Evolutionary conservation across 2,113 vertebrate genomes (phyloP).

Genomic region (Aythya baeri): DNA sequence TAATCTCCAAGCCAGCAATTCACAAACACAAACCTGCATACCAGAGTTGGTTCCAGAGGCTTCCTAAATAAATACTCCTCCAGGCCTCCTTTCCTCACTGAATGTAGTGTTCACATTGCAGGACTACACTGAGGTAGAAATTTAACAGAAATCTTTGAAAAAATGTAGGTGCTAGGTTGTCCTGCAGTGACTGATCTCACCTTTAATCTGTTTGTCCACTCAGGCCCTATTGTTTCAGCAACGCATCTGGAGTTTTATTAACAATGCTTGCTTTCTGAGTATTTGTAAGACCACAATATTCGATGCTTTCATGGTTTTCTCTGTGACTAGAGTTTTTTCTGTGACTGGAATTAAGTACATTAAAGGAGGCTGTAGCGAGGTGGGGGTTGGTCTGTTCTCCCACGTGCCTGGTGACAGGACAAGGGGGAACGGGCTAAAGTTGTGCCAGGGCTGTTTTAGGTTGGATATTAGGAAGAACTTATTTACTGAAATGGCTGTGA

Average conservation of each 20-base stretch:
- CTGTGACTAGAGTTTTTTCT: too few species aligned
- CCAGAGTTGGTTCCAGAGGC: accelerated
- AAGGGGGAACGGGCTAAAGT: too few species aligned
- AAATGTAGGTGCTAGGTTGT: background rate
- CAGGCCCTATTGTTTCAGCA: background rate
- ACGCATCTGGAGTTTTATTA: background rate
- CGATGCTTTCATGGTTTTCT: too few species aligned
- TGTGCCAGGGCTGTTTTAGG: too few species aligned
- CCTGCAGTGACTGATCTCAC: background rate
- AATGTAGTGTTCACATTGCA: accelerated
- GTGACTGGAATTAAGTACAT: too few species aligned
- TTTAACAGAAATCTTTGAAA: background rate
- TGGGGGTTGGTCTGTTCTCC: too few species aligned
- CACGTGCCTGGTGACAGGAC: too few species aligned
- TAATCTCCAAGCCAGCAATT: background rate
- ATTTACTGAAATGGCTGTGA: too few species aligned
- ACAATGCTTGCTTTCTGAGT: background rate
- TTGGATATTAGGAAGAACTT: too few species aligned
- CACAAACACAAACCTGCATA: background rate
- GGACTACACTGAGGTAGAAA: background rate
- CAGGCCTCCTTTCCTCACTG: background rate
- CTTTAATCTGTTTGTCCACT: background rate
- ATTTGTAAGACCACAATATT: background rate
- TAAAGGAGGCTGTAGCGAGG: too few species aligned
- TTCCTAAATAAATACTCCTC: background rate